Evolutionary conservation across 2,888 invertebrate species (phyloP).

Genomic region (Trilocha varians): DNA sequence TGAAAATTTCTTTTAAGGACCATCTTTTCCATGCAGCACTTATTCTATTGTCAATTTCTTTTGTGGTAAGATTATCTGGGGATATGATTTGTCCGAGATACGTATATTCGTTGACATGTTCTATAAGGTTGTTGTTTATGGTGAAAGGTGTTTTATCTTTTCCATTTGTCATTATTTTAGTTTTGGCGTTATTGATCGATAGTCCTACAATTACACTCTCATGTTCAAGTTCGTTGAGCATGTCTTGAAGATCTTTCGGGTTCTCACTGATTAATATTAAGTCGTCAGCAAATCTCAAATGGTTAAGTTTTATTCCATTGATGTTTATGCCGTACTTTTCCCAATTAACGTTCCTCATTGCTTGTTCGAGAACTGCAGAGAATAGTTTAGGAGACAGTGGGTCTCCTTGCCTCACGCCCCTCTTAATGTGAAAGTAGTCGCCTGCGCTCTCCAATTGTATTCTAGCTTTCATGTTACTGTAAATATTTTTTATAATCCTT

Average conservation of each 20-base stretch:
- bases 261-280: neutral
- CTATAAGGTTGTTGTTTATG: too few species aligned
- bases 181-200: neutral
- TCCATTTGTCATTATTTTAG: conserved; percentile 6
- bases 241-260: neutral
- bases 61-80: neutral
- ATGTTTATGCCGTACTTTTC: conserved; percentile 2
- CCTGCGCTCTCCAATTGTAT: conserved; percentile 4
- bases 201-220: conserved; percentile 2
- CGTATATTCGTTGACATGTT: too few species aligned
- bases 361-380: too few species aligned
- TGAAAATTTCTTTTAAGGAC: neutral
- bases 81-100: conserved; percentile 2
- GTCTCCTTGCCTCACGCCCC: too few species aligned
- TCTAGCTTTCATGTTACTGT: conserved; percentile 5
- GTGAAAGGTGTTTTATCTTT: too few species aligned
- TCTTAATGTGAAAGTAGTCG: neutral
- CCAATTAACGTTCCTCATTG: conserved; percentile 4
- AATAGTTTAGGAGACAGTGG: too few species aligned
- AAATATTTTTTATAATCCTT: conserved; percentile 5
- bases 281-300: conserved; percentile 6
- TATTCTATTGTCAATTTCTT: neutral
- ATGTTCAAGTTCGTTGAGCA: neutral
- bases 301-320: conserved; percentile 1
- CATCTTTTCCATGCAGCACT: neutral